Evolutionary conservation across 2,113 vertebrate species (phyloP).

Genomic region (Strigops habroptila): DNA sequence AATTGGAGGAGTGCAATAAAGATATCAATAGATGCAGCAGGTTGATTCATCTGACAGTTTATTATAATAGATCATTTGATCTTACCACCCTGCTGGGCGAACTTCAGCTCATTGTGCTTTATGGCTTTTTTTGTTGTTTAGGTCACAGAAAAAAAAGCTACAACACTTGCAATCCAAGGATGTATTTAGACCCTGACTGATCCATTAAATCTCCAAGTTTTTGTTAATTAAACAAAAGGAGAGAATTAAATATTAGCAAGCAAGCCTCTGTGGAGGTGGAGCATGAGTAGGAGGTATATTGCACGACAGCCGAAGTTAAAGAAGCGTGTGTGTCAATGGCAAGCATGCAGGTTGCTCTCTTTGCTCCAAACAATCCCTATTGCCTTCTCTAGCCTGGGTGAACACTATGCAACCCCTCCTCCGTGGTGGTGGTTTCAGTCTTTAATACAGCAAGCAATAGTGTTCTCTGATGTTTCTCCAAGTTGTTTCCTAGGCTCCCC

Average conservation of each 20-base stretch:
- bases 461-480: conserved; percentile 21
- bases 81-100: conserved; percentile 15
- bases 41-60: conserved; percentile 50
- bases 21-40: conserved; percentile 37
- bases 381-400: neutral
- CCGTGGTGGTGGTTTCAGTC: neutral
- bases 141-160: neutral
- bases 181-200: neutral
- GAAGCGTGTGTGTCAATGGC: neutral
- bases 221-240: conserved; percentile 34
- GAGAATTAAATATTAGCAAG: conserved; percentile 35
- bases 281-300: neutral
- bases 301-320: neutral
- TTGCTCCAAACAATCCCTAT: neutral
- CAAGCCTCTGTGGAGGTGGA: neutral
- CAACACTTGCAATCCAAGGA: neutral
- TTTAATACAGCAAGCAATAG: neutral
- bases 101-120: neutral
- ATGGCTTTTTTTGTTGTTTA: neutral
- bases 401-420: neutral
- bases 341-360: neutral
- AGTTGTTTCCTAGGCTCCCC: neutral
- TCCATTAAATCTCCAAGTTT: neutral
- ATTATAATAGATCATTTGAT: conserved; percentile 43
- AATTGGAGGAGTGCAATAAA: conserved; percentile 41